phyloP scores from a whole-genome alignment of 2,888 invertebrate genomes.

The Myopa testacea region DNA sequence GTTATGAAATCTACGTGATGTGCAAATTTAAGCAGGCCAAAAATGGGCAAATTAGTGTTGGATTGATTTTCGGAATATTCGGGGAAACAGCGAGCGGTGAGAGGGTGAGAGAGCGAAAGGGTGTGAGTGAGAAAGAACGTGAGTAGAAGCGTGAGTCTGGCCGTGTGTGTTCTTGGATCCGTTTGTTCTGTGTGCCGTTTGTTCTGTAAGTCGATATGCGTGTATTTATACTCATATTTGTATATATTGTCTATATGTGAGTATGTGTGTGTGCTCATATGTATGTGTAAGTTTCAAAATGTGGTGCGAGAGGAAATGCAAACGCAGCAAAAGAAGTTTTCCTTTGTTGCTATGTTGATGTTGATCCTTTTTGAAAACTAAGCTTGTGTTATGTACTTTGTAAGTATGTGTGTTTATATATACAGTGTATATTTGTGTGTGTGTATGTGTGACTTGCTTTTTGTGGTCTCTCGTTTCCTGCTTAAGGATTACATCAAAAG shows the following conservation, averaged over 20 bases:
- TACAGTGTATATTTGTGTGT: neutral
- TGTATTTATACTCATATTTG: neutral
- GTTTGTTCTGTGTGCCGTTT: neutral
- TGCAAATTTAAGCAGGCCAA: conserved; percentile 28
- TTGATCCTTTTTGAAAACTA: neutral
- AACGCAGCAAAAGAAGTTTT: conserved; percentile 26
- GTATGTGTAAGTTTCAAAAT: conserved; percentile 5
- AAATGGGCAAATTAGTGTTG: conserved; percentile 34
- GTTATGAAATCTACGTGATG: conserved; percentile 34
- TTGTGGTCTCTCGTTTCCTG: conserved; percentile 14
- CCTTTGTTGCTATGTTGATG: conserved; percentile 11
- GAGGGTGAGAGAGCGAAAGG: neutral
- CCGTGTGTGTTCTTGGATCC: neutral
- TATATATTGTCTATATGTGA: neutral
- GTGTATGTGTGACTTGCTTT: neutral
- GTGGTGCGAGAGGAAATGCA: conserved; percentile 16
- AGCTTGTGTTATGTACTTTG: neutral
- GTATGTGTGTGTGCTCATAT: neutral
- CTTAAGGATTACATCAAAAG: conserved; percentile 31
- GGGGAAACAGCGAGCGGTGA: neutral
- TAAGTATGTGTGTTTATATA: neutral
- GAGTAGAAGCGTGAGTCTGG: neutral
- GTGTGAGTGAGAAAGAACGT: neutral
- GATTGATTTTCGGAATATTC: conserved; percentile 37
- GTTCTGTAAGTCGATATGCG: neutral